Evolutionary conservation across 2,888 invertebrate genomes (phyloP).

Genomic region (Chrysolina haemoptera): DNA sequence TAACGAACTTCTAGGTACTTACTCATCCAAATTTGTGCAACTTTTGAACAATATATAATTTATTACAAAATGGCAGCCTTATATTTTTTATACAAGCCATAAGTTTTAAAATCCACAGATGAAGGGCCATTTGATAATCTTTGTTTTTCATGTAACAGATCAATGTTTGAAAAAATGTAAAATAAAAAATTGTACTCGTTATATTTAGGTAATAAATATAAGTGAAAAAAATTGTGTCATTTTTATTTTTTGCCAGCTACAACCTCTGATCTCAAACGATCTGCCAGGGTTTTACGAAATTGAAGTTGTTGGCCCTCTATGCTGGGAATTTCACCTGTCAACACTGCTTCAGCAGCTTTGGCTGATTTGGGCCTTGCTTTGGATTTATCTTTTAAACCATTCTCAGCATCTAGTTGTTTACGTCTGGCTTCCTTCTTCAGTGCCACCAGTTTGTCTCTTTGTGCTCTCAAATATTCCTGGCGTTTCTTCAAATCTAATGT

Average conservation of each 20-base stretch:
- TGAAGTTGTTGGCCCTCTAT: slow-evolving; percentile 78
- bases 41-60: slow-evolving; percentile 47
- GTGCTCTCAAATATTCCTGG: slow-evolving; percentile 88
- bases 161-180: slow-evolving; percentile 66
- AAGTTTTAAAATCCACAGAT: slow-evolving; percentile 46
- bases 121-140: slow-evolving; percentile 60
- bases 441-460: slow-evolving; percentile 91
- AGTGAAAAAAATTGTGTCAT: slow-evolving; percentile 57
- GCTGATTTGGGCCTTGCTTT: slow-evolving; percentile 80
- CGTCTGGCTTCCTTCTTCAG: slow-evolving; percentile 91
- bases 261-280: slow-evolving; percentile 88
- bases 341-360: slow-evolving; percentile 79
- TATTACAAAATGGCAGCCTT: slow-evolving; percentile 61
- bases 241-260: slow-evolving; percentile 68
- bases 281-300: slow-evolving; percentile 87
- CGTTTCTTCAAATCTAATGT: slow-evolving; percentile 81
- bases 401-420: slow-evolving; percentile 80
- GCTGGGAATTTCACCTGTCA: slow-evolving; percentile 71
- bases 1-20: slow-evolving; percentile 41
- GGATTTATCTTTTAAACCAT: slow-evolving; percentile 70
- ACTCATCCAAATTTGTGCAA: slow-evolving; percentile 50
- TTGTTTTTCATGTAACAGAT: slow-evolving; percentile 63
- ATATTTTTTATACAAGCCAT: slow-evolving; percentile 66
- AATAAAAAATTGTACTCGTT: slow-evolving; percentile 68
- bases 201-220: slow-evolving; percentile 70